Evolutionary conservation across 2,113 vertebrate genomes (phyloP).

Genomic region (Ophthalmolycus amberensis): DNA sequence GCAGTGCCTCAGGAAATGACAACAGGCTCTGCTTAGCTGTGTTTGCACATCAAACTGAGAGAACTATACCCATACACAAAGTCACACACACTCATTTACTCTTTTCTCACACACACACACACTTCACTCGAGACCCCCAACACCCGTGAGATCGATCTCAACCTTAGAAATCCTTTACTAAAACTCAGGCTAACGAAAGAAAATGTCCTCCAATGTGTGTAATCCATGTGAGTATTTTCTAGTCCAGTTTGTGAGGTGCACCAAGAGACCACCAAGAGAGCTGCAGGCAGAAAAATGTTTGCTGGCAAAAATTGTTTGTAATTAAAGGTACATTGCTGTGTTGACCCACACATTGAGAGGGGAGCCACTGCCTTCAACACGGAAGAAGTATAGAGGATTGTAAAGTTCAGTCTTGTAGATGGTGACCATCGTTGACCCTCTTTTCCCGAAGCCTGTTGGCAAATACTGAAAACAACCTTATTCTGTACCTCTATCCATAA

Average conservation of each 20-base stretch:
- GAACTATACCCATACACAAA: constrained; percentile 43
- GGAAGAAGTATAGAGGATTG: constrained; percentile 4
- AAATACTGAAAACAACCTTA: constrained; percentile 23
- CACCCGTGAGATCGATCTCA: constrained; percentile 27
- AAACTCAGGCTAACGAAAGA: constrained; percentile 27
- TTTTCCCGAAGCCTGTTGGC: background rate
- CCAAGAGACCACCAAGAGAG: constrained; percentile 5
- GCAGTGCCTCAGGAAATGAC: constrained; percentile 70
- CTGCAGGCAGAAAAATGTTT: constrained; percentile 16
- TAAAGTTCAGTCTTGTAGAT: constrained; percentile 19
- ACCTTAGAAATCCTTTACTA: constrained; percentile 2
- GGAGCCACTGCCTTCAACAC: constrained; percentile 8
- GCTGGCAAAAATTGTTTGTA: constrained; percentile 35
- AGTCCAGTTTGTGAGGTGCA: background rate
- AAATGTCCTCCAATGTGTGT: background rate
- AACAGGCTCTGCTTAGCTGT: constrained; percentile 62
- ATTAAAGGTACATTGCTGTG: constrained; percentile 25
- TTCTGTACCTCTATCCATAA: background rate
- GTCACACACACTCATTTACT: constrained; percentile 26
- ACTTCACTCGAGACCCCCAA: constrained; percentile 11
- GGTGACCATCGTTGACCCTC: background rate
- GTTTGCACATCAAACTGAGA: constrained; percentile 67
- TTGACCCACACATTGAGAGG: background rate
- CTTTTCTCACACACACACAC: constrained; percentile 9
- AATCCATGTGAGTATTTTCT: constrained; percentile 12